These are phyloP conservation scores for Motacilla alba DNA, from an alignment of 2,113 vertebrate genomes.

Conservation along the genomic window DNA sequence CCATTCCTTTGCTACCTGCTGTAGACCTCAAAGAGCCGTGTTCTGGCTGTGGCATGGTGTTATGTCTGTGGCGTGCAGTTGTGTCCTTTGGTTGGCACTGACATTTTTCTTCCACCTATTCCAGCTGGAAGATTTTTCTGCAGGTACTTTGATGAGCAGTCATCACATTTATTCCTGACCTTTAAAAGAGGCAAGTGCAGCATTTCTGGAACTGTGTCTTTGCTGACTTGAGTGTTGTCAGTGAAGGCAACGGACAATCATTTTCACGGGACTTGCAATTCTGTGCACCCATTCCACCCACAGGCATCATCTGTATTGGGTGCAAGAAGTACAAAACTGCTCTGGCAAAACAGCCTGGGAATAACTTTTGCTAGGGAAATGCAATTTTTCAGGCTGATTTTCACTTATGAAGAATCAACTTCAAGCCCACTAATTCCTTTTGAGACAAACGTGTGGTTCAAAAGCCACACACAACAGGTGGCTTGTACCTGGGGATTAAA, in stretches of 20 bases:
- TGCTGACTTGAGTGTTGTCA: not conserved
- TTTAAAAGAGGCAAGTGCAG: not conserved
- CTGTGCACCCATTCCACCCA: not conserved
- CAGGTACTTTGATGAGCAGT: not conserved
- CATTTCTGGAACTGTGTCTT: not conserved
- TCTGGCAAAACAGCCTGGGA: not conserved
- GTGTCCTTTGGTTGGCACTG: not conserved
- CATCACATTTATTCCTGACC: not conserved
- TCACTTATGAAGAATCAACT: not conserved
- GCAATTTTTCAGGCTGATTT: not conserved
- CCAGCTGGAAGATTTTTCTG: not conserved
- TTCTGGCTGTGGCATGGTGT: not conserved
- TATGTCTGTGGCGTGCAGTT: not conserved
- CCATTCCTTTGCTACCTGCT: not conserved
- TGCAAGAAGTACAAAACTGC: not conserved
- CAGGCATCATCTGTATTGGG: not conserved
- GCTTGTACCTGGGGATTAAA: not conserved
- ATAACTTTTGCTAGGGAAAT: not conserved
- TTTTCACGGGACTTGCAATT: not conserved
- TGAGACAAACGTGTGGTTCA: not conserved
- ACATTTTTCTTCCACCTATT: not conserved
- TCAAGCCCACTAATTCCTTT: not conserved
- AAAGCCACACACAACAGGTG: not conserved
- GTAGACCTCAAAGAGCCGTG: not conserved
- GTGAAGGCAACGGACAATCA: not conserved